Percentiles rank a stretch among this genome's conserved stretches.
Conservation (phyloP, 2,797 vertebrate species). For the Tarsius wallacei region DNA sequence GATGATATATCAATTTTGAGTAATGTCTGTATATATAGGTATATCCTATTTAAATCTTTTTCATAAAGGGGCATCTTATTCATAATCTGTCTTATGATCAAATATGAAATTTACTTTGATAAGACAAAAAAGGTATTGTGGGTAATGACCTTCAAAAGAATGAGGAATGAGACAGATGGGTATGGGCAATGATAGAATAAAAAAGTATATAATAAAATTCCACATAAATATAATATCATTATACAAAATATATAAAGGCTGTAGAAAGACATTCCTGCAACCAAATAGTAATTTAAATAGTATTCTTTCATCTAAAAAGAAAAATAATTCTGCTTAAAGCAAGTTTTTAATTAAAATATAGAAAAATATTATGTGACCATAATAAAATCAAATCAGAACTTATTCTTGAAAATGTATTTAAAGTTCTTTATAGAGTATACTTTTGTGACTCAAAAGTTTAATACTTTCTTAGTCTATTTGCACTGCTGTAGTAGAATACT, state of each 20-base stretch:
- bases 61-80: neutral
- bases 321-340: conserved; percentile 20
- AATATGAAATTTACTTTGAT: neutral
- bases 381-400: conserved; percentile 59
- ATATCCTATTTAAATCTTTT: neutral
- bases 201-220: conserved; percentile 5
- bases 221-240: neutral
- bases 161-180: neutral
- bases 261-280: neutral
- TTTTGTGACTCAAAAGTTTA: conserved; percentile 4
- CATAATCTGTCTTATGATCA: conserved; percentile 9
- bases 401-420: conserved; percentile 48
- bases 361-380: neutral
- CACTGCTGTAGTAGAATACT: neutral
- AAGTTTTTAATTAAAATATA: conserved; percentile 5
- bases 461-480: neutral
- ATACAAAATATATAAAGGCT: neutral
- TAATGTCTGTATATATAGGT: neutral
- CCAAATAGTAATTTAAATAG: conserved; percentile 26
- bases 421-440: conserved; percentile 39
- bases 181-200: neutral
- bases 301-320: neutral
- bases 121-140: neutral
- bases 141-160: conserved; percentile 7
- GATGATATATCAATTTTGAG: neutral